Evolutionary conservation across 2,113 vertebrate genomes (phyloP).

Genomic region (Charadrius vociferus): DNA sequence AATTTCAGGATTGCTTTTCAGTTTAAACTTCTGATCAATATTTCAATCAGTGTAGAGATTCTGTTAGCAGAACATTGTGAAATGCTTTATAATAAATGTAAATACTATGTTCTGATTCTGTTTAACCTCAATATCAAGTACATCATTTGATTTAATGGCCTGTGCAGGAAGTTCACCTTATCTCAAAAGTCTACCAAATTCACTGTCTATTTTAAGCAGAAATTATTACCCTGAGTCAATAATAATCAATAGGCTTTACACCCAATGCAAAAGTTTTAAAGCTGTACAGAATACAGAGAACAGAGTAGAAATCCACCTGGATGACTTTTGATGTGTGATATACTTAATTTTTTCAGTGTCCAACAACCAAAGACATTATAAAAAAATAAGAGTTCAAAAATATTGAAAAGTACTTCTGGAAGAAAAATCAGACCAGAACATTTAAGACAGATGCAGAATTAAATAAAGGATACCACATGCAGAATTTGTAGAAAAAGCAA

Average conservation of each 20-base stretch:
- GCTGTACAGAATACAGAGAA: background rate
- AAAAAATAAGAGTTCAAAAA: background rate
- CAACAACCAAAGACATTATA: background rate
- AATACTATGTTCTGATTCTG: background rate
- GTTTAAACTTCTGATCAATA: background rate
- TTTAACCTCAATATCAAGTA: background rate
- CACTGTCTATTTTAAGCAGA: background rate
- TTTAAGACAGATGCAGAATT: background rate
- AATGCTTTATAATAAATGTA: background rate
- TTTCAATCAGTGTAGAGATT: background rate
- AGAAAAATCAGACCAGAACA: background rate
- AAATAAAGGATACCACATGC: background rate
- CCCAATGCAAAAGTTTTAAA: background rate
- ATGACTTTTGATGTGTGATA: background rate
- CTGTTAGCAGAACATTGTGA: background rate
- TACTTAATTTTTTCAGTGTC: background rate
- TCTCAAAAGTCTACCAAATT: background rate
- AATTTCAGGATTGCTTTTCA: background rate
- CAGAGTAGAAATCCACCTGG: background rate
- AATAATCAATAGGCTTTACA: background rate
- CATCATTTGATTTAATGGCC: background rate
- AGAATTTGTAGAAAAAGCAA: background rate
- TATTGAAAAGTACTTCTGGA: background rate
- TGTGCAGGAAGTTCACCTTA: background rate
- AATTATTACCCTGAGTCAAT: background rate